Evolutionary conservation across 2,113 vertebrate genomes (phyloP).

Genomic region (Callionymus lyra): DNA sequence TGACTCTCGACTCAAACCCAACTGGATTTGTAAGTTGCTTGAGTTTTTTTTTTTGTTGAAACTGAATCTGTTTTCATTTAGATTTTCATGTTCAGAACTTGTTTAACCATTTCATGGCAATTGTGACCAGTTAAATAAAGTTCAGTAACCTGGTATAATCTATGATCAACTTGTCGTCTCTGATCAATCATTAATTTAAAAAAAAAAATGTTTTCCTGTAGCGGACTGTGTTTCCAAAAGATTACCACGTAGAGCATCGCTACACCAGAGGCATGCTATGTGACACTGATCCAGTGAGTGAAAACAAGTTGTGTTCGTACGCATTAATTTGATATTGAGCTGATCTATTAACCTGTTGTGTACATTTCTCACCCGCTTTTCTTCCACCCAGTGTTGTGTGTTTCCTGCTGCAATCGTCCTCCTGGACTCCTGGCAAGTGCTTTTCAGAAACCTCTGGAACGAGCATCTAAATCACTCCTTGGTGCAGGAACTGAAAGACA

Average conservation of each 20-base stretch:
- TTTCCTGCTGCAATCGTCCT: constrained; percentile 59
- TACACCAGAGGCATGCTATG: constrained; percentile 59
- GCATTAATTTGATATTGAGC: background rate
- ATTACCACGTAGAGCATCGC: constrained; percentile 60
- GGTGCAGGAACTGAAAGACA: constrained; percentile 42
- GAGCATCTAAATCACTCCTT: constrained; percentile 52
- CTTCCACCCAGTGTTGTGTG: constrained; percentile 63
- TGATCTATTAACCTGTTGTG: background rate
- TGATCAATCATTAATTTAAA: no score
- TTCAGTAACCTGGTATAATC: no score
- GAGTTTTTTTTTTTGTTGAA: no score
- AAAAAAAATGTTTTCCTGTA: constrained; percentile 31
- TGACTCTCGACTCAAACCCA: constrained; percentile 46
- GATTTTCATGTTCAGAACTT: background rate
- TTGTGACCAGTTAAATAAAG: no score
- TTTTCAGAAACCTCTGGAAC: constrained; percentile 52
- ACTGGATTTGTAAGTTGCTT: constrained; percentile 66
- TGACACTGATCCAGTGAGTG: constrained; percentile 59
- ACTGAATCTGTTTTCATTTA: background rate
- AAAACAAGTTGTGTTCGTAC: no score
- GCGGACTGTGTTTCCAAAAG: constrained; percentile 62
- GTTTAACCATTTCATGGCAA: no score
- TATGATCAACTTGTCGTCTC: no score
- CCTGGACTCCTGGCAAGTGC: constrained; percentile 56
- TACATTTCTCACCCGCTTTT: constrained; percentile 2